Evolutionary conservation across 2,888 invertebrate species (phyloP), one percentile per base, ranked within the genome.

Genomic region (Diarsia mendica): DNA sequence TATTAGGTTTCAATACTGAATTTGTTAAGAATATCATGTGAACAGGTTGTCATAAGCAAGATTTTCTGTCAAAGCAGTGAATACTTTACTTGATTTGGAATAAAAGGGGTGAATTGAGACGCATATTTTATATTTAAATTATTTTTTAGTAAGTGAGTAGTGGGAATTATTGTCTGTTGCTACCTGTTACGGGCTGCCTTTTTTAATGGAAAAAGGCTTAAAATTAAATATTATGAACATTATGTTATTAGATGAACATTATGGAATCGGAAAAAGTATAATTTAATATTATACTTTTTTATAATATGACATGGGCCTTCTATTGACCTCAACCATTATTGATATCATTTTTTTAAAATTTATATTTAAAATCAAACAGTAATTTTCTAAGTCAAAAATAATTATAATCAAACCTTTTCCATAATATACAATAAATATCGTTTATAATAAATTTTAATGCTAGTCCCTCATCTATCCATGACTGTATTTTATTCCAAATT

Each of bases 1-100:
- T 86, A 83, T 86, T 68, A 66, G 55, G 72, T 82, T 84, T 70
- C 84, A 68, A 84, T 78, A 66, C 67, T 77, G 77, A 79, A 81
- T 81, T 53, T 20, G 23, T 60, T 67, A 13, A n/a, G 11, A 55
- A 65, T 53, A 60, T 33, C 18, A 51, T 33, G 5, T 8, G 0
- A 67, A 71, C 73, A 77, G 73, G 70, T 77, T 70, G 72, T 60
- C 44, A 49, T 44, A 58, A 23, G 28, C 18, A 64, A 46, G 44
- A 28, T 67, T 70, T 76, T 67, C 15, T 82, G 70, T 77, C 23
- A 69, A 69, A 67, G 44, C 28, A 33, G 60, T 60, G n/a, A 48
- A 10, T 2, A 5, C 1, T 11, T 0, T 53, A 53, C 20, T 65
- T 80, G 13, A 55, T 48, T 55, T 28, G 23, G 28, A 4, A 20